Evolutionary conservation across 2,888 invertebrate genomes (phyloP), one percentile per base, ranked within the genome.

Genomic region (Heteropelma amictum): DNA sequence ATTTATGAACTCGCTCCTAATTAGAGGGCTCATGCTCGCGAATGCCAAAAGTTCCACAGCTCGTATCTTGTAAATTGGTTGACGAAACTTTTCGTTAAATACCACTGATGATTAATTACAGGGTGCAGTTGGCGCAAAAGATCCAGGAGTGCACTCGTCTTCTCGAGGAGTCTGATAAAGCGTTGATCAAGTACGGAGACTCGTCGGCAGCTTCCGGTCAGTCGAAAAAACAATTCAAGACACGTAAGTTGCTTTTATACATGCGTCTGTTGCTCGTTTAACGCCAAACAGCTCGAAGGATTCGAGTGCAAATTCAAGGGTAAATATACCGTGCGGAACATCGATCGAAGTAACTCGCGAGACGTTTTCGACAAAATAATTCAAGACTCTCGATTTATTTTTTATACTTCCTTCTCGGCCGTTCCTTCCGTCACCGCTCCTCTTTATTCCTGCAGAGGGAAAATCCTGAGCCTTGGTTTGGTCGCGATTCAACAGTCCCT

Each of bases 171-270:
- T 70, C 73, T 5, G 56, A 56, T 5, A 70, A 63, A 30, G 54
- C 69, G 14, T 54, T 76, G n/a, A 17, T 45, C 4, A 28, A 23
- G 0, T 58, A 26, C 10, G 58, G 42, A 47, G 30, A 6, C 19
- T 28, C 53, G 5, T 33, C 40, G 38, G 10, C 33, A 40, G 7
- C 35, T 21, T 12, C 8, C 40, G 38, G 79, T 60, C 79, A 83
- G 47, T 74, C 65, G 3, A 77, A 78, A 28, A 72, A 60, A 12
- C 69, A 72, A 65, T 73, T 69, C 63, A 47, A 47, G 58, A 77
- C 26, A 33, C 61, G 72, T 73, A 47, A 73, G 72, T 73, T 14
- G 12, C 56, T 6, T 38, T 12, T 54, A 12, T 14, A 26, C 2
- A 17, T 26, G 1, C 1, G 6, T 10, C 3, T n/a, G n/a, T n/a